phyloP scores from a whole-genome alignment of 2,888 invertebrate genomes.

The Microctonus hyperodae region DNA sequence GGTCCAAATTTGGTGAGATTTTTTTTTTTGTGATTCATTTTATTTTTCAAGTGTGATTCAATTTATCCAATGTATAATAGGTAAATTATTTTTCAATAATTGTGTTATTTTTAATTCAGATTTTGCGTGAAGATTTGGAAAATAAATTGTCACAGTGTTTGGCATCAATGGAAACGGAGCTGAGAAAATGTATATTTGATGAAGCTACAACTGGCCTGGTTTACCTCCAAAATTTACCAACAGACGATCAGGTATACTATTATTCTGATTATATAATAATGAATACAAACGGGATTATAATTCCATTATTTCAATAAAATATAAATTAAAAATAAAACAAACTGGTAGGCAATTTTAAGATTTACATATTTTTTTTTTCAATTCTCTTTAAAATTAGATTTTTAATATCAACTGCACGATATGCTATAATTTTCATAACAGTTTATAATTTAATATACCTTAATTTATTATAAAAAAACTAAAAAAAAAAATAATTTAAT shows the following conservation, averaged over 20 bases:
- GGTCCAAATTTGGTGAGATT: slow-evolving; percentile 68
- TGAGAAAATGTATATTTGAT: slow-evolving; percentile 73
- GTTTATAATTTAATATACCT: neutral
- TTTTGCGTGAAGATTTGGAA: slow-evolving; percentile 73
- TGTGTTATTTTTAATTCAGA: slow-evolving; percentile 57
- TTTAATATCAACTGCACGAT: neutral
- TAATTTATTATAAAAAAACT: neutral
- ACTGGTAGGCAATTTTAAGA: neutral
- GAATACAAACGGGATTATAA: slow-evolving; percentile 3
- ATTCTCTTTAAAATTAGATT: neutral
- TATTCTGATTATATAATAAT: neutral
- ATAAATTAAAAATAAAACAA: neutral
- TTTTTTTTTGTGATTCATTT: slow-evolving; percentile 18
- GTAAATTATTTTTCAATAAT: neutral
- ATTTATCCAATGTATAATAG: slow-evolving; percentile 7
- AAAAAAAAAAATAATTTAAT: neutral
- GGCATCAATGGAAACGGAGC: slow-evolving; percentile 75
- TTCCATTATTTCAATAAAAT: neutral
- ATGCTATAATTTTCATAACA: too few relatives aligned
- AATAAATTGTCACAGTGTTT: slow-evolving; percentile 73
- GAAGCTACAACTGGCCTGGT: slow-evolving; percentile 67
- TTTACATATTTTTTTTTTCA: neutral
- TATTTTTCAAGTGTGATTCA: too few relatives aligned
- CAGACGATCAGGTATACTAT: slow-evolving; percentile 64
- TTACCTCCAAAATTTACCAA: slow-evolving; percentile 66